These are phyloP conservation scores for Bettongia penicillata DNA, from an alignment of 2,113 vertebrate species.

Conservation along the genomic window DNA sequence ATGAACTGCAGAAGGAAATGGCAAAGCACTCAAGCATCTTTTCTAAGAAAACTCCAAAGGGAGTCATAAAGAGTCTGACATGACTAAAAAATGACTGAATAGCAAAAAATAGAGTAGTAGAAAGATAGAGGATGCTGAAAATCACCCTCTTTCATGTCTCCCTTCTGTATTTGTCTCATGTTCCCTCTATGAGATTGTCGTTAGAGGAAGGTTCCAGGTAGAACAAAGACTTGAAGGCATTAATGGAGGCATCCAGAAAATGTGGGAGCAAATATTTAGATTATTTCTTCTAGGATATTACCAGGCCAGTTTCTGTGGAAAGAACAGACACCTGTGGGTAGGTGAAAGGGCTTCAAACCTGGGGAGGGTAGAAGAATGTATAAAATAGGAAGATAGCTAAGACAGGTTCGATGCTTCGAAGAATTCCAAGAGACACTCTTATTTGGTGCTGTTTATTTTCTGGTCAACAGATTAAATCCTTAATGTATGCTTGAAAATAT, in stretches of 20 bases:
- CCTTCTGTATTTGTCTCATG: not conserved
- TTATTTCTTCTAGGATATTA: not conserved
- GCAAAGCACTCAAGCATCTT: not conserved
- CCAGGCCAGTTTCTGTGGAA: not conserved
- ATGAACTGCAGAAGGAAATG: not conserved
- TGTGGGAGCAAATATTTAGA: not conserved
- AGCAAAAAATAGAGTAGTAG: not conserved
- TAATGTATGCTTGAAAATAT: not conserved
- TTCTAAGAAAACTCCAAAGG: no score
- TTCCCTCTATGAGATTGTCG: not conserved
- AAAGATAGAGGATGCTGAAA: not conserved
- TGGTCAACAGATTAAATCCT: not conserved
- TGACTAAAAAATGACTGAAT: no score
- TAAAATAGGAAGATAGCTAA: not conserved
- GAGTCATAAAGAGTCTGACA: not conserved
- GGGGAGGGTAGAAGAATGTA: not conserved
- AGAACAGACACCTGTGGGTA: not conserved
- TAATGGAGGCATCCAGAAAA: not conserved
- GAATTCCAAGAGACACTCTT: not conserved
- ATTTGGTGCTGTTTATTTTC: not conserved
- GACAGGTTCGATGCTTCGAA: not conserved
- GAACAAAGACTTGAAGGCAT: not conserved
- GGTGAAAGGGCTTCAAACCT: not conserved
- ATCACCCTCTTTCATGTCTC: not conserved
- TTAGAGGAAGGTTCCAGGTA: not conserved